phyloP scores from a whole-genome alignment of 2,888 invertebrate species.

The Miltochrista miniata region DNA sequence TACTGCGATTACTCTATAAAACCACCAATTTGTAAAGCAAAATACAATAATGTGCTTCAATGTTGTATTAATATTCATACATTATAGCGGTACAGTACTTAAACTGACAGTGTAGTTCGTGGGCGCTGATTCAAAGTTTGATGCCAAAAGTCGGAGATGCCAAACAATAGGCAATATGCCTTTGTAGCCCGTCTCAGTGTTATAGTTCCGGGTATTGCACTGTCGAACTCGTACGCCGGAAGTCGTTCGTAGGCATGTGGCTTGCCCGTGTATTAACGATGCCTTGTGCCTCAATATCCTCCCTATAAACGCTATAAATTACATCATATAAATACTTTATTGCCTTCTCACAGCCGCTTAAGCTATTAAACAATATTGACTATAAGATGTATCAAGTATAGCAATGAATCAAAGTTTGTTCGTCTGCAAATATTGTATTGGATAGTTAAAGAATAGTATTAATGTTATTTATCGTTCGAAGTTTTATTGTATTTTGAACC shows the following conservation, averaged over 20 bases:
- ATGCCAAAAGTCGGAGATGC: conserved; percentile 80
- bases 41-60: conserved; percentile 45
- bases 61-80: conserved; percentile 70
- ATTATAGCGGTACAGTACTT: conserved; percentile 68
- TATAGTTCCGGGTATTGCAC: conserved; percentile 68
- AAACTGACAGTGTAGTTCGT: conserved; percentile 70
- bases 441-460: no score
- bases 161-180: conserved; percentile 80
- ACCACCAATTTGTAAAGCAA: not conserved
- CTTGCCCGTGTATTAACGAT: conserved; percentile 12
- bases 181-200: conserved; percentile 51
- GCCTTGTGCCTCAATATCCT: conserved; percentile 17
- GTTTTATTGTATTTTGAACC: no score
- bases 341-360: conserved; percentile 38
- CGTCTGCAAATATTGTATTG: not conserved
- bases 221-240: conserved; percentile 66
- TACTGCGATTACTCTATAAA: not conserved
- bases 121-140: conserved; percentile 59
- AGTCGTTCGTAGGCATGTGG: conserved; percentile 58
- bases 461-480: no score
- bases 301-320: conserved; percentile 22
- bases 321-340: conserved; percentile 34
- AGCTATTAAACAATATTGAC: conserved; percentile 1
- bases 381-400: not conserved
- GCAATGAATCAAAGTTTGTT: not conserved